These are phyloP conservation scores for Apocheima hispidaria DNA, from an alignment of 2,888 invertebrate genomes.

Conservation along the genomic window DNA sequence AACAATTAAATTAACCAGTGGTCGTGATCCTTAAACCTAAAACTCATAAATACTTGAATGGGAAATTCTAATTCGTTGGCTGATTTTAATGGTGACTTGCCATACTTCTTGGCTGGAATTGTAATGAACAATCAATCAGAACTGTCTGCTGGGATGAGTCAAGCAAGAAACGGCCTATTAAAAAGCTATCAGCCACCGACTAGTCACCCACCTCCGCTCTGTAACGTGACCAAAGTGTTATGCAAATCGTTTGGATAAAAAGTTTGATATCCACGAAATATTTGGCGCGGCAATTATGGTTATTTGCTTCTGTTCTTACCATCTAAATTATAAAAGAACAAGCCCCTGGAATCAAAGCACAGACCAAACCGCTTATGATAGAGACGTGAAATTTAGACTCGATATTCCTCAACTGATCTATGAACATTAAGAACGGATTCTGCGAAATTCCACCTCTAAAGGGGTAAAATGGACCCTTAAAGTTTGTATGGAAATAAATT, in stretches of 20 bases:
- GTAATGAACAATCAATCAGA: slow-evolving; percentile 59
- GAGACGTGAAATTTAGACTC: too few relatives aligned
- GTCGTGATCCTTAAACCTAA: neutral
- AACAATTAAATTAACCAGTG: neutral
- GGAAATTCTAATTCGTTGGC: slow-evolving; percentile 5
- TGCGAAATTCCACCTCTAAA: too few relatives aligned
- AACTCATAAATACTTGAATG: neutral
- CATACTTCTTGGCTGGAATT: slow-evolving; percentile 12
- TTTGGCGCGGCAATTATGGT: neutral
- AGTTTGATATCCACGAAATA: slow-evolving; percentile 1
- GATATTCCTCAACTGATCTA: too few relatives aligned
- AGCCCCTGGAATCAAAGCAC: too few relatives aligned
- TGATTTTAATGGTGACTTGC: slow-evolving; percentile 8
- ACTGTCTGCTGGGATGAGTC: slow-evolving; percentile 56
- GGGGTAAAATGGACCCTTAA: too few relatives aligned
- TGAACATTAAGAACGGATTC: too few relatives aligned
- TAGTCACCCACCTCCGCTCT: slow-evolving; percentile 35
- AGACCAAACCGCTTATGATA: too few relatives aligned
- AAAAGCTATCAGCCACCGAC: slow-evolving; percentile 60
- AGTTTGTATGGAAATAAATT: too few relatives aligned
- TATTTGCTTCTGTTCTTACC: neutral
- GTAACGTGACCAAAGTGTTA: slow-evolving; percentile 31
- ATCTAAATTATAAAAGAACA: too few relatives aligned
- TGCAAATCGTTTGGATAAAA: slow-evolving; percentile 18
- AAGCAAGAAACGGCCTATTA: slow-evolving; percentile 56